These are phyloP conservation scores for Cerastis leucographa DNA, from an alignment of 2,888 invertebrate genomes.

Conservation along the genomic window DNA sequence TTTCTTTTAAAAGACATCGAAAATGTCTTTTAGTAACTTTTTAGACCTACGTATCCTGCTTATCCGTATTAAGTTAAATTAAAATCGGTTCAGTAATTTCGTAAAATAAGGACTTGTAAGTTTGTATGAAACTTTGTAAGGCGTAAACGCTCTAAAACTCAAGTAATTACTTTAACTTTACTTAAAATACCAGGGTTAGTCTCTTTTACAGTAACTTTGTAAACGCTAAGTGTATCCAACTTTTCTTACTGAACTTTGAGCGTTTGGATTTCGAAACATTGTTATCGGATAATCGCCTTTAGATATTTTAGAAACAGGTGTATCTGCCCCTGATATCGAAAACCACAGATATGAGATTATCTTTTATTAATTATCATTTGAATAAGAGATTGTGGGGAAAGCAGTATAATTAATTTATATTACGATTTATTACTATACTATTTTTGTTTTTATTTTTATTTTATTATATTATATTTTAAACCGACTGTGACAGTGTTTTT, in stretches of 20 bases:
- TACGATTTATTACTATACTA: background rate
- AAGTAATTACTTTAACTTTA: no score
- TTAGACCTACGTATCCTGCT: no score
- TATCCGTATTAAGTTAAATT: no score
- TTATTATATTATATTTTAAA: background rate
- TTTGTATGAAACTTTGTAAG: no score
- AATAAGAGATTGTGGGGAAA: conserved; percentile 14
- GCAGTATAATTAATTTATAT: background rate
- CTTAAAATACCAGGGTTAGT: background rate
- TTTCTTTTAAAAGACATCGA: no score
- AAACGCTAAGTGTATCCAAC: background rate
- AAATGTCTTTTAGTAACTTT: no score
- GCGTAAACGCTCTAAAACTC: no score
- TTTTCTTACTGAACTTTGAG: conserved; percentile 28
- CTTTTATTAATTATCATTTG: conserved; percentile 12
- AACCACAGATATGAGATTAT: conserved; percentile 16
- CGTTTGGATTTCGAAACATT: background rate
- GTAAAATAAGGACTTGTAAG: no score
- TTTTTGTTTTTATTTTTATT: background rate
- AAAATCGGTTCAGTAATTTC: no score
- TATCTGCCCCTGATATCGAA: conserved; percentile 3
- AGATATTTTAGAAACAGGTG: conserved; percentile 4
- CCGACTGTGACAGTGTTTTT: background rate
- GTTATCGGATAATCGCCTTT: conserved; percentile 33
- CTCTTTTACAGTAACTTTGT: background rate